Evolutionary conservation across 2,797 vertebrate species (phyloP), one percentile per base, ranked within the genome.

Genomic region (Cyclura pinguis): DNA sequence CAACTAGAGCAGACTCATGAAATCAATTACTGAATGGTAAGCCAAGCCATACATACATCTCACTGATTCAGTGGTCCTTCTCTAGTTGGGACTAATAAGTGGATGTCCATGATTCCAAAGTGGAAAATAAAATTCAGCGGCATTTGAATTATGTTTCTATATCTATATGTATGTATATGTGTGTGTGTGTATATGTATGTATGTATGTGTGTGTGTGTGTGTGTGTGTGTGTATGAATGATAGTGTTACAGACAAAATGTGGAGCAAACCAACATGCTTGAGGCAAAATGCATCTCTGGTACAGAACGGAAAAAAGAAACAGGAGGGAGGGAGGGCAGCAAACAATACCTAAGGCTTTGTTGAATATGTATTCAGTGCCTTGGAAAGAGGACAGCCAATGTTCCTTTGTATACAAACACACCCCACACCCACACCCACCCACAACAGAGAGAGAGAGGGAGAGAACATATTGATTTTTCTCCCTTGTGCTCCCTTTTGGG

Each of bases 381-480:
- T 84, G 74, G 82, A 86, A 93, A 3, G 88, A 90, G 86, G 92
- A 84, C 50, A 8, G 0, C 32, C 89, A 32, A 89, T 72, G 57
- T 67, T 1, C 13, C 73, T 74, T 9, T 10, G 3, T 32, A 92
- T 20, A 62, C 59, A 62, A 6, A 62, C 59, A 59, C 18, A 20
- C 57, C 42, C 42, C 42, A 55, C 55, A 55, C 55, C 1, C 8
- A 13, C 13, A 55, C 8, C 82, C 0, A 38, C 24, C 84, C 22
- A 90, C 35, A 84, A 92, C 42, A 47, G 42, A 47, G 4, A 47
- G 42, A 47, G 42, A 47, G 42, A 47, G 42, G 4, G 4, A 47
- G 42, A 4, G 42, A 38, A 2, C 89, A 85, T 80, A 86, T 91
- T 90, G 92, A 89, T 96, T 94, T 80, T 32, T 12, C 32, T 93